These are phyloP conservation scores for Sinocyclocheilus anophthalmus DNA, from an alignment of 2,113 vertebrate species.

Conservation along the genomic window DNA sequence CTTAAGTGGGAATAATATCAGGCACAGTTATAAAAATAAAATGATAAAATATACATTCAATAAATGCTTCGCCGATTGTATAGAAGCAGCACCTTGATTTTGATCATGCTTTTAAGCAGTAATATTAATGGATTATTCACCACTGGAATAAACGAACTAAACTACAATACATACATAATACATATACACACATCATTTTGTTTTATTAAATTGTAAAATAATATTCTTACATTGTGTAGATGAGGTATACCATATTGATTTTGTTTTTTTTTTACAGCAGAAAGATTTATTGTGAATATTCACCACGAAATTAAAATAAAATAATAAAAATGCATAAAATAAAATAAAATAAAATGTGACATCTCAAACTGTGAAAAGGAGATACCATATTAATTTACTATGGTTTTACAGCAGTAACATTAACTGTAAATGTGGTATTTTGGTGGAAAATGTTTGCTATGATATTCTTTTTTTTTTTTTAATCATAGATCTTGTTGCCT, in stretches of 20 bases:
- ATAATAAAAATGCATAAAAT: background rate
- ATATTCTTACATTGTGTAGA: background rate
- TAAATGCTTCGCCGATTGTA: background rate
- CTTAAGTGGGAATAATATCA: background rate
- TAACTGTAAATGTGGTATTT: background rate
- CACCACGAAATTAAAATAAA: background rate
- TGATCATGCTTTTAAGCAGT: background rate
- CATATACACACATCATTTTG: no score
- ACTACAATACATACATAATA: no score
- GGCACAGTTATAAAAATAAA: background rate
- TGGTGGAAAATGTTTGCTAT: background rate
- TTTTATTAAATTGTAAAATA: background rate
- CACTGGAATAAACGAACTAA: background rate
- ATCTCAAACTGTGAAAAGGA: background rate
- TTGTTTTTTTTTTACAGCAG: no score
- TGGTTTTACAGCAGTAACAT: background rate
- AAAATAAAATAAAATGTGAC: background rate
- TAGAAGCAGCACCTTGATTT: background rate
- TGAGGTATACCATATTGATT: background rate
- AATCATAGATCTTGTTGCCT: background rate
- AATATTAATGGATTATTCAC: background rate
- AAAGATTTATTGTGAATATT: no score
- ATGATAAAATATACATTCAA: background rate
- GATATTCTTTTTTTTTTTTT: background rate
- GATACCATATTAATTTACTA: background rate